Percentiles rank a stretch among this genome's conserved stretches.
Conservation (phyloP, 2,888 invertebrate genomes). For the Maniola hyperantus region DNA sequence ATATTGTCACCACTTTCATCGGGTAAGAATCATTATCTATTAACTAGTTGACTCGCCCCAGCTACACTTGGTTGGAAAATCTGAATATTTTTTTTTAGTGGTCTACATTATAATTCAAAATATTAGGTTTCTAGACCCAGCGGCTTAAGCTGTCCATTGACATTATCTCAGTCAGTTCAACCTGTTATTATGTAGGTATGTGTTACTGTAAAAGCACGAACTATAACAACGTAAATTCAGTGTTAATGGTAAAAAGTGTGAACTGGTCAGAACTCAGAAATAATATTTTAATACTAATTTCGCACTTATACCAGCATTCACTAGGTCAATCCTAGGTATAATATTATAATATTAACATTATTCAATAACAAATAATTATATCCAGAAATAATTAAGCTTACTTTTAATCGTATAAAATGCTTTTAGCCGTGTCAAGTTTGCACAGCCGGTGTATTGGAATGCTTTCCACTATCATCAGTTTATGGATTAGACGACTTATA, state of each 20-base stretch:
- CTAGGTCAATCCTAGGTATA: not conserved
- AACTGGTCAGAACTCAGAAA: no score
- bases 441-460: conserved; percentile 92
- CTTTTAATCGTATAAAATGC: conserved; percentile 45
- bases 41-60: not conserved
- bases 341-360: not conserved
- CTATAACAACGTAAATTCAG: no score
- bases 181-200: no score
- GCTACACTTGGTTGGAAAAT: not conserved
- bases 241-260: no score
- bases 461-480: conserved; percentile 91
- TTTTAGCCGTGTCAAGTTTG: conserved; percentile 94
- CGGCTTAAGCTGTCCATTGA: no score
- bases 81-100: no score
- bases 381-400: not conserved
- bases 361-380: not conserved
- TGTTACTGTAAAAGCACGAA: no score
- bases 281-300: no score
- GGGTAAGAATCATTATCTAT: conserved; percentile 74
- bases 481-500: conserved; percentile 94
- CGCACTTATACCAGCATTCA: no score
- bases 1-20: conserved; percentile 97
- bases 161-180: no score
- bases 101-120: no score
- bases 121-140: no score